Conservation (phyloP, 2,888 invertebrate species). For the Xylocampa areola region DNA sequence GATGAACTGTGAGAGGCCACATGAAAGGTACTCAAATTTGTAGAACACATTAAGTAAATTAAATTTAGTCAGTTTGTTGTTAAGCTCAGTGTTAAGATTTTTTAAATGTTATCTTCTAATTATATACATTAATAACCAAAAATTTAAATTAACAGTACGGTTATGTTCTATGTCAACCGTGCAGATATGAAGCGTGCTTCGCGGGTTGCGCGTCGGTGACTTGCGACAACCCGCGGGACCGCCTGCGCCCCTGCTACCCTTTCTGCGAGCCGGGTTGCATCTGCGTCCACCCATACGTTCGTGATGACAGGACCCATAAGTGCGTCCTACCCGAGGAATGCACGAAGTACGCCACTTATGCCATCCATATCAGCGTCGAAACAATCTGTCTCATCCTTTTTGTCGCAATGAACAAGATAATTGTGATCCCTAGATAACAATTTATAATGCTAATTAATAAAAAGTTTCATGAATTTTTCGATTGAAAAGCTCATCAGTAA, state of each 20-base stretch:
- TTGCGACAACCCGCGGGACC: constrained; percentile 85
- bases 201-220: constrained; percentile 84
- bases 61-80: not conserved
- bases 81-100: too few species aligned
- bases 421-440: not conserved
- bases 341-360: constrained; percentile 73
- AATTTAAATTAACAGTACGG: not conserved
- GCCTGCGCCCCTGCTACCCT: constrained; percentile 85
- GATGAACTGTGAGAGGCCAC: constrained; percentile 80
- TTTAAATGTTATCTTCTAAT: too few species aligned
- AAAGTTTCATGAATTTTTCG: too few species aligned
- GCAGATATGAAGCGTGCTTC: constrained; percentile 82
- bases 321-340: constrained; percentile 84
- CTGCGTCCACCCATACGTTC: constrained; percentile 80
- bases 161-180: not conserved
- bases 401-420: not conserved
- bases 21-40: constrained; percentile 74
- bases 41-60: too few species aligned
- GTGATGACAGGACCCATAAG: constrained; percentile 86
- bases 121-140: too few species aligned
- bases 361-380: not conserved
- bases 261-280: constrained; percentile 86
- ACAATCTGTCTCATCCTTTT: not conserved
- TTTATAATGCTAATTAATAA: too few species aligned
- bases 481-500: too few species aligned